Evolutionary conservation across 2,113 vertebrate species (phyloP), one percentile per base, ranked within the genome.

Genomic region (Noctilio leporinus): DNA sequence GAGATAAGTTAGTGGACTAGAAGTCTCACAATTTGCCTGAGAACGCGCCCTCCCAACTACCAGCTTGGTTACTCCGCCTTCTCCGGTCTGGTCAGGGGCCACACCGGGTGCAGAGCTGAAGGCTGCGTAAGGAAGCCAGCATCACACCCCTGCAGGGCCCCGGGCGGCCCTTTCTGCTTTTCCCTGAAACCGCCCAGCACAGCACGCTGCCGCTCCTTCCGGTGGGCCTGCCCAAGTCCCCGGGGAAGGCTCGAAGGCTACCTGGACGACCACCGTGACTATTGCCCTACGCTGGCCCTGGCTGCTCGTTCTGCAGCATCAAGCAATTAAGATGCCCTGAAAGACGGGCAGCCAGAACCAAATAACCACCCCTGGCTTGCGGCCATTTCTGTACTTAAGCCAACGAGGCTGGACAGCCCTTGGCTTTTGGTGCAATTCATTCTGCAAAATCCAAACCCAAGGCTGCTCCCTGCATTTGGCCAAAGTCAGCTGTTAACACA

Each of bases 381-480:
- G 4, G 81, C 65, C 49, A 82, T 72, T 86, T 78, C 76, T 43
- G 70, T 53, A 64, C 28, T 81, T 15, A 40, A 92, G 65, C 65
- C 94, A 80, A 33, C 17, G 55, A 51, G 80, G 38, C 22, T 59
- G 76, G 82, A 89, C 19, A 51, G 64, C 28, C 95, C 94, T 78
- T 89, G 80, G 57, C 3, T 2, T 91, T 75, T 4, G 51, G 40
- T 81, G 17, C 20, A 33, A 43, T 95, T 94, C 67, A 53, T 91
- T 81, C 92, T 93, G 64, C 93, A 20, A 90, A 86, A 59, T 69
- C 53, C 55, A 92, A 73, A 75, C 26, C 65, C 65, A 62, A 70
- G 82, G 75, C 64, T 14, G 20, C 53, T 86, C 62, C 62, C 80
- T 87, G 76, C n/a, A 90, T 30, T 67, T 86, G 82, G 67, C 70